Base-by-base conservation (phyloP, 2,888 invertebrate genomes). In the Andrena camellia region DNA sequence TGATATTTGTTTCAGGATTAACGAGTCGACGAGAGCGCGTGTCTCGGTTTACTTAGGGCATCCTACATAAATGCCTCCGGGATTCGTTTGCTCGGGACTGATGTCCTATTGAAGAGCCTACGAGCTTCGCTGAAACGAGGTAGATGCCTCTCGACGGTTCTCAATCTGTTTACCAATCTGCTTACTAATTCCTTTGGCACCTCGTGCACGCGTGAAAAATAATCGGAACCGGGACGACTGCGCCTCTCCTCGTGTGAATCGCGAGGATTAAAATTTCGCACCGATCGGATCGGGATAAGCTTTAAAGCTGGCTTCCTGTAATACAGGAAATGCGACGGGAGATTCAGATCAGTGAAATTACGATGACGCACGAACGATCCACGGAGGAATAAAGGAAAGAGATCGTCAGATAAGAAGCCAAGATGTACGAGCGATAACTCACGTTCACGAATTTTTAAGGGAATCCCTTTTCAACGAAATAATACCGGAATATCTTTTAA, bases 11-110 rank as follows among this genome's bases (percentile, higher is more conserved):
- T 67, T 63, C 13, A 20, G 31, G 31, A 78, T 78, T 80, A 80
- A 78, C 71, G 33, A 59, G 67, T 57, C 23, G 35, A 29, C 54
- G 50, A 62, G 29, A 63, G 57, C 80, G 79, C 67, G 79, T 78
- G 69, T 68, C 70, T 76, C 13, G 70, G 82, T 84, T 82, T 78
- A 26, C 63, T 79, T 79, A 81, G 79, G 62, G 50, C 62, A 63
- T 77, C 67, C 50, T 63, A 63, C 66, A 42, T 60, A 68, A 78
- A 68, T 57, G 63, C 23, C 83, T 86, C 68, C 68, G 74, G 71
- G 23, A 64, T 78, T 67, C 70, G 79, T 79, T 88, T 81, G 71
- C 67, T 64, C 52, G 82, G 80, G 83, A 86, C 86, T 82, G 82
- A 84, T 85, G 84, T 82, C 79, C 83, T 78, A 78, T 78, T 80